phyloP scores from a whole-genome alignment of 2,797 vertebrate species.

The Ambastaia sidthimunki region DNA sequence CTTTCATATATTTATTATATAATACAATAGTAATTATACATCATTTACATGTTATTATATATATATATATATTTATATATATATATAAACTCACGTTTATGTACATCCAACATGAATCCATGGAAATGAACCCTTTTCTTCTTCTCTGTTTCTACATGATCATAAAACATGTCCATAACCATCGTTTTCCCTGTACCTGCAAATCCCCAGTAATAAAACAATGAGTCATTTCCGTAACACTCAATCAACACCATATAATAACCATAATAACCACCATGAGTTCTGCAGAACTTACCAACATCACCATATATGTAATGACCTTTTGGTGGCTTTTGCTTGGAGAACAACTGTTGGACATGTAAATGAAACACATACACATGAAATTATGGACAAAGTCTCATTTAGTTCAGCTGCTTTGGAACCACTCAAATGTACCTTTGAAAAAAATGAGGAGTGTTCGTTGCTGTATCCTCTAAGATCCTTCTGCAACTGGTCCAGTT shows the following conservation, averaged over 20 bases:
- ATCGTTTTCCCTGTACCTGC: conserved; percentile 98
- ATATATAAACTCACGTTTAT: conserved; percentile 85
- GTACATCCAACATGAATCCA: conserved; percentile 98
- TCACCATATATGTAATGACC: conserved; percentile 96
- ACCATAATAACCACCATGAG: neutral
- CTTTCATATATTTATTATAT: too few species aligned
- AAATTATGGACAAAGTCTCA: neutral
- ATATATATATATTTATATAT: too few species aligned
- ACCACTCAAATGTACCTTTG: conserved; percentile 79
- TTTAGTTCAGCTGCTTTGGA: neutral
- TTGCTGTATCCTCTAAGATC: conserved; percentile 87
- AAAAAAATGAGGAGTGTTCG: conserved; percentile 79
- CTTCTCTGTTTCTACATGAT: conserved; percentile 86
- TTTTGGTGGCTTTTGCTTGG: conserved; percentile 80
- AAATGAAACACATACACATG: neutral
- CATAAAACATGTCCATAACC: conserved; percentile 99
- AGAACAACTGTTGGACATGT: conserved; percentile 83
- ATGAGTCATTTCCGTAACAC: neutral
- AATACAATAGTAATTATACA: too few species aligned
- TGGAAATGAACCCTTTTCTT: conserved; percentile 98
- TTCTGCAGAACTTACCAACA: conserved; percentile 84
- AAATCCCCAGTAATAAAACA: conserved; percentile 46
- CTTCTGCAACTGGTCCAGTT: conserved; percentile 86
- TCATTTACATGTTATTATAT: too few species aligned
- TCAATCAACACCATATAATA: too few species aligned